Evolutionary conservation across 1,140 invertebrate species (phyloP), one percentile per base, ranked within the genome.

Genomic region (Bursaphelenchus mucronatus): DNA sequence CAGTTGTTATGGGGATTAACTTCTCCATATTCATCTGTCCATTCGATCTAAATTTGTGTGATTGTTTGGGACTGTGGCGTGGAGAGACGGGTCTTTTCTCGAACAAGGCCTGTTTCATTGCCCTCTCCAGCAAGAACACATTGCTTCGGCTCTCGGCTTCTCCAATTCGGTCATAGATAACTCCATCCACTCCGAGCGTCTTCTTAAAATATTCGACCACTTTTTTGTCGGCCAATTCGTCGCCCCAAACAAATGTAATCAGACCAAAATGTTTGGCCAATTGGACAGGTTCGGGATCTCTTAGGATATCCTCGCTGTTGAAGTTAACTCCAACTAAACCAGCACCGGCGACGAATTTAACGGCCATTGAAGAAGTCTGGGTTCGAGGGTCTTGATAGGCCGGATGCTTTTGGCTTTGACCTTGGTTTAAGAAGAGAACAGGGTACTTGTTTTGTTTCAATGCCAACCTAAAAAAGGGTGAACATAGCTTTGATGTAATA

Each of bases 381-480:
- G 75, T 71, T n/a, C 79, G 56, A 45, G 66, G 64, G 54, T 80
- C 78, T 39, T 53, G 58, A 63, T 74, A 80, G 4, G 64, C 64
- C 0, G 59, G 54, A 49, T 80, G 76, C 21, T 68, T 54, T 13
- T 56, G 62, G 8, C 68, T 75, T 11, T 78, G 56, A 11, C 78
- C 78, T 9, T 76, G 54, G 54, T 75, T 78, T 5, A 80, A 56
- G 57, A 80, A 81, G n/a, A 81, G 47, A 10, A 80, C 79, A 4
- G 78, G 78, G 47, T 80, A 80, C 58, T 73, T 75, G 59, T 78
- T 80, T 63, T 80, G 78, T 57, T 80, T 80, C 15, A 74, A 57
- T 6, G 75, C 52, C 15, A 80, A 53, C 67, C 76, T 78, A 47
- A 56, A 79, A 67, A 51, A 10, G 47, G 40, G 15, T 5, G 39